Evolutionary conservation across 2,888 invertebrate genomes (phyloP), one percentile per base, ranked within the genome.

Genomic region (Sepioteuthis lessoniana): DNA sequence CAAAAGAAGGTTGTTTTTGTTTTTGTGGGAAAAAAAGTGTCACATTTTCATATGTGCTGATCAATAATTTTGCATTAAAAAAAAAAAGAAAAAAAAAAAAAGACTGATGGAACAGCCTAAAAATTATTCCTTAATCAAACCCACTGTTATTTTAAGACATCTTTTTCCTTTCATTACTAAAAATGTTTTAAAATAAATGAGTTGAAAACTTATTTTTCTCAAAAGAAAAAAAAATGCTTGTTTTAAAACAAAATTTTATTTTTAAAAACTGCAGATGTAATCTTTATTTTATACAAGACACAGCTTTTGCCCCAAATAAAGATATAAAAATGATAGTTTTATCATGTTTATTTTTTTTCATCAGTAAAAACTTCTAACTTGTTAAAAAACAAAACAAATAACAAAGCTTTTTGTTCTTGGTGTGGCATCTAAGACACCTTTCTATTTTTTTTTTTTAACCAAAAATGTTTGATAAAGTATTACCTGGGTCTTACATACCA

Each of bases 241-340:
- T 13, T n/a, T 76, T 76, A 76, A 76, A 35, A 76, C 31, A 10
- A n/a, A 76, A 76, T 76, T 35, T 76, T 76, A 76, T 76, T 76
- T 76, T 76, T 76, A n/a, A 76, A 76, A 76, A 76, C 76, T 76
- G 76, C n/a, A 76, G 76, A 76, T 76, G 76, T n/a, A 76, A 76
- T 76, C 76, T n/a, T 76, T 76, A 76, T 76, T 76, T 76, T 76
- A 76, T 76, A 76, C 76, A 76, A 76, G 76, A 76, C n/a, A 76
- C n/a, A 76, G n/a, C n/a, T 76, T 76, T 76, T 76, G 76, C n/a
- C 76, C n/a, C 76, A 16, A 76, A 76, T 76, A 76, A 76, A 76
- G n/a, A 76, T 76, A 35, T 76, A n/a, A n/a, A 76, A 76, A n/a
- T 76, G n/a, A 76, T n/a, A 35, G 55, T 21, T 25, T 76, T n/a